Percentiles rank a stretch among this genome's conserved stretches.
Conservation (phyloP, 2,888 invertebrate species). For the Hirtodrosophila histrioides region DNA sequence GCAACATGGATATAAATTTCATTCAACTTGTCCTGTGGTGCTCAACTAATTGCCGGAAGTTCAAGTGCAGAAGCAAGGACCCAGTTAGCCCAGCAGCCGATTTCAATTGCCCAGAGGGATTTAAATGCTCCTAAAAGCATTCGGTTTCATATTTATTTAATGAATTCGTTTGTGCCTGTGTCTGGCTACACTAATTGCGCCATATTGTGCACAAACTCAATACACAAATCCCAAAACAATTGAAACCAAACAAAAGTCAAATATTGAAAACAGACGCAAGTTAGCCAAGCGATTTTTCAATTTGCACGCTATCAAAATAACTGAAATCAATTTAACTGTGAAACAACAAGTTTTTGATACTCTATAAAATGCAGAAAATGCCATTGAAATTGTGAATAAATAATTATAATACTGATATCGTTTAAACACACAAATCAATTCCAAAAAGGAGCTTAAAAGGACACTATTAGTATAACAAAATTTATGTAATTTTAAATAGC, state of each 20-base stretch:
- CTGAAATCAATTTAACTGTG: not conserved
- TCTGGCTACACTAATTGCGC: conserved; percentile 60
- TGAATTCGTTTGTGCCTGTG: conserved; percentile 32
- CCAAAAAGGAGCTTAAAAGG: not conserved
- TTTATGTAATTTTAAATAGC: too few species aligned
- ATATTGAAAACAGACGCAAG: conserved; percentile 15
- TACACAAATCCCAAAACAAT: conserved; percentile 68
- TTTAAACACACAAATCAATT: not conserved
- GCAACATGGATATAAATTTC: conserved; percentile 49
- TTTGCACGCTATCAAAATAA: conserved; percentile 39
- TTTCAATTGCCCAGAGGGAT: conserved; percentile 13
- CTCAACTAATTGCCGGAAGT: conserved; percentile 70
- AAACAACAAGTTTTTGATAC: conserved; percentile 11
- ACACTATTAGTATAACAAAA: too few species aligned
- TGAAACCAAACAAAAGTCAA: conserved; percentile 36
- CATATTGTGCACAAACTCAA: conserved; percentile 57
- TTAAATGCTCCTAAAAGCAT: conserved; percentile 55
- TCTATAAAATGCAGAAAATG: conserved; percentile 1
- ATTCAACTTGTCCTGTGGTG: conserved; percentile 14
- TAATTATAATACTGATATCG: not conserved
- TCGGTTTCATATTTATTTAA: conserved; percentile 68
- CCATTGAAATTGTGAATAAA: not conserved
- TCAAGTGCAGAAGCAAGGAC: conserved; percentile 47
- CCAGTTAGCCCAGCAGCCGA: conserved; percentile 17
- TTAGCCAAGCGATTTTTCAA: conserved; percentile 44